Evolutionary conservation across 2,113 vertebrate genomes (phyloP), one percentile per base, ranked within the genome.

Genomic region (Zosterops pallidus): DNA sequence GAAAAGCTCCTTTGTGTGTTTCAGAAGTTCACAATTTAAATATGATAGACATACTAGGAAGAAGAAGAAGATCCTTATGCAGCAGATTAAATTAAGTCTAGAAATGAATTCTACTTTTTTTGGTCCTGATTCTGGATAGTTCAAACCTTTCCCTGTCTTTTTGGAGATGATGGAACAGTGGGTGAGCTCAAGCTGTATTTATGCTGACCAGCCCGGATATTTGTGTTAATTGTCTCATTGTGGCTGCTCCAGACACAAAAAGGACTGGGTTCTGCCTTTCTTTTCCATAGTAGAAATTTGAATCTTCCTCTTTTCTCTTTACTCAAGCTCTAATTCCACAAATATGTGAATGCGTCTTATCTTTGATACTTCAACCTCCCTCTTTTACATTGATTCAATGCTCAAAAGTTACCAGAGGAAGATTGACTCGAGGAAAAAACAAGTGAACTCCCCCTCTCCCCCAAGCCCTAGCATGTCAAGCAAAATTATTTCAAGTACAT

Each of bases 201-300:
- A 24, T 1, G 0, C 25, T 71, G 74, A 23, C 41, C 0, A 0
- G 18, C 13, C 50, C 29, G 18, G 62, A 56, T 83, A 46, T 65
- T 89, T 90, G 25, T 90, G 37, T 60, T 87, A 78, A 78, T 42
- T 83, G 63, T 17, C 22, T 86, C 5, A 0, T 37, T 83, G 79
- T 70, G 88, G 67, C 71, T 72, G 53, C 26, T 85, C 63, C 53
- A 42, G 1, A 7, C 21, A 65, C 14, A 79, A 8, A 72, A 77
- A 53, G 57, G 50, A 44, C 22, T 0, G 3, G 56, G 26, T 60
- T 88, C 41, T 60, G 68, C 29, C 77, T 55, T 82, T 82, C 39
- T 71, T 92, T 62, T 35, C 25, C 24, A 28, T 22, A 9, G 31
- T 7, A 67, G 86, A 50, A 79, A 68, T 46, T 12, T 26, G n/a